Conservation (phyloP, 2,888 invertebrate species). For the Mythimna ferrago region DNA sequence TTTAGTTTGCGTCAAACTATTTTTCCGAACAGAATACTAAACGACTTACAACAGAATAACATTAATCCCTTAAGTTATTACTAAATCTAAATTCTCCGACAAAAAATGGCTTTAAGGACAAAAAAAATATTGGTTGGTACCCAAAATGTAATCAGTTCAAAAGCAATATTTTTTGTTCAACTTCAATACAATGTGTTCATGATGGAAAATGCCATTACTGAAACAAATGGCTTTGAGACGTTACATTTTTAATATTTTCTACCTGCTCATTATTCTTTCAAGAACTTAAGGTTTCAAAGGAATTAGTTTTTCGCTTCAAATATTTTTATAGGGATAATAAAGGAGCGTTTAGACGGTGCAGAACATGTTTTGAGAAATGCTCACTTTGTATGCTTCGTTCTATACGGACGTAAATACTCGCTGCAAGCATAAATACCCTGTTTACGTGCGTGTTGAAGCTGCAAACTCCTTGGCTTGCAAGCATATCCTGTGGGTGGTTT, state of each 20-base stretch:
- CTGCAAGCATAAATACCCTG: not conserved
- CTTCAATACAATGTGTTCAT: conserved; percentile 36
- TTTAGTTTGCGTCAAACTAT: not conserved
- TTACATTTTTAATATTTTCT: conserved; percentile 39
- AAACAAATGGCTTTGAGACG: conserved; percentile 28
- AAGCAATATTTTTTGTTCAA: conserved; percentile 48
- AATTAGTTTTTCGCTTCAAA: conserved; percentile 11
- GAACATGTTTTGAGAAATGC: not conserved
- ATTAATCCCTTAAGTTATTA: conserved; percentile 2
- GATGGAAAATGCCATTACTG: conserved; percentile 32
- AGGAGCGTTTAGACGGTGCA: not conserved
- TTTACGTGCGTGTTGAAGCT: conserved; percentile 16
- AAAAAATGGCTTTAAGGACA: not conserved
- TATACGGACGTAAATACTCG: conserved; percentile 14
- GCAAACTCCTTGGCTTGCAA: conserved; percentile 14
- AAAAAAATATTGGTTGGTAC: conserved; percentile 10
- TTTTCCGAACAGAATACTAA: not conserved
- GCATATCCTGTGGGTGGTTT: conserved; percentile 23
- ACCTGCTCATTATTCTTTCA: not conserved
- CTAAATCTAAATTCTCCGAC: not conserved
- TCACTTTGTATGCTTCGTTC: not conserved
- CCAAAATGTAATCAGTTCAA: conserved; percentile 25
- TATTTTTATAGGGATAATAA: not conserved
- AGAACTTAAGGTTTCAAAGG: conserved; percentile 6
- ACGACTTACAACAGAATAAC: not conserved